phyloP scores from a whole-genome alignment of 2,113 vertebrate species.

The Callospermophilus lateralis region DNA sequence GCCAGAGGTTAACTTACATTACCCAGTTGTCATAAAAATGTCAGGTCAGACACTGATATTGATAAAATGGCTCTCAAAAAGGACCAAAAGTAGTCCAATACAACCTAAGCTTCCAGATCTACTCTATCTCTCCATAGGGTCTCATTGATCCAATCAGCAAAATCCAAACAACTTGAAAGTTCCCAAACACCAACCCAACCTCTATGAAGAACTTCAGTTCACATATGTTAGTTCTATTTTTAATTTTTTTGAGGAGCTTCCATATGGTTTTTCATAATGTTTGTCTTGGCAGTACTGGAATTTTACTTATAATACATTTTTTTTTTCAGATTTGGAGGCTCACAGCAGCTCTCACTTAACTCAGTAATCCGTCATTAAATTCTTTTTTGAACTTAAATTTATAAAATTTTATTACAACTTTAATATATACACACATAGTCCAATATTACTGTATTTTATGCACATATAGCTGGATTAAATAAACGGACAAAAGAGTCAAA shows the following conservation, averaged over 20 bases:
- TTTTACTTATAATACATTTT: not conserved
- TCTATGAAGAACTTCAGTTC: not conserved
- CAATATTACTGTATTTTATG: too few species aligned
- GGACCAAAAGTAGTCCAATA: not conserved
- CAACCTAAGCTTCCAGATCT: not conserved
- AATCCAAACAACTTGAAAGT: not conserved
- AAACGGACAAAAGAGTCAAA: constrained; percentile 49
- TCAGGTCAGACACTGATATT: not conserved
- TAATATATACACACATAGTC: not conserved
- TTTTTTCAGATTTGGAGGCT: not conserved
- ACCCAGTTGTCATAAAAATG: not conserved
- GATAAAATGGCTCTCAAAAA: not conserved
- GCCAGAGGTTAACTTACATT: not conserved
- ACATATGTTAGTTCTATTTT: not conserved
- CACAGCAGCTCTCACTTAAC: too few species aligned
- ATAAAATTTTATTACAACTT: constrained; percentile 25
- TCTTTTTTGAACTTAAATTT: too few species aligned
- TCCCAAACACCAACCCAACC: not conserved
- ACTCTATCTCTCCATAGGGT: not conserved
- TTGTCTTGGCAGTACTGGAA: not conserved
- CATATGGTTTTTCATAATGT: not conserved
- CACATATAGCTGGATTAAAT: not conserved
- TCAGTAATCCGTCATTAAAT: too few species aligned
- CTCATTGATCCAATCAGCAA: not conserved
- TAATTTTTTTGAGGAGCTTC: not conserved